Percentiles rank a stretch among this genome's conserved stretches.
These are phyloP conservation scores for Tachina grossa DNA, from an alignment of 2,888 invertebrate species.

Conservation along the genomic window DNA sequence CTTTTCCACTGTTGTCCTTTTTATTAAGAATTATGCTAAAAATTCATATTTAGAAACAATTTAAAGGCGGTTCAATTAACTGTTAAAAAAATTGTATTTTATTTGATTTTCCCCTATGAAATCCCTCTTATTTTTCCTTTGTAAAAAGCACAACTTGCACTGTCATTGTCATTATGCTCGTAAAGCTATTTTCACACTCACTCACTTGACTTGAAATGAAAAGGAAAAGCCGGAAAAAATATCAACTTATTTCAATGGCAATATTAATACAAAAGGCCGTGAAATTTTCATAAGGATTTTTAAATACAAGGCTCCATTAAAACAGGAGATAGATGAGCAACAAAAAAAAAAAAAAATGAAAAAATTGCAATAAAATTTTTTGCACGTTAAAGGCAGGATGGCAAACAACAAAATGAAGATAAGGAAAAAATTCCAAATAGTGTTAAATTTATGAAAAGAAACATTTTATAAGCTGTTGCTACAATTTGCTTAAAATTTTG, in stretches of 20 bases:
- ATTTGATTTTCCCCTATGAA: too few relatives aligned
- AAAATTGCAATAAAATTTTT: conserved; percentile 32
- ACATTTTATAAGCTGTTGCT: conserved; percentile 18
- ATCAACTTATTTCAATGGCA: conserved; percentile 59
- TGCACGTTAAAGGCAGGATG: conserved; percentile 12
- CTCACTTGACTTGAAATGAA: conserved; percentile 14
- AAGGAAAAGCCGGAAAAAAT: conserved; percentile 31
- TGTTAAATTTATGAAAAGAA: conserved; percentile 30
- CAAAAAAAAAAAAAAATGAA: background rate
- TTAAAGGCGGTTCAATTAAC: background rate
- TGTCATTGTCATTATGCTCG: conserved; percentile 55
- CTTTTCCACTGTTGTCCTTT: too few relatives aligned
- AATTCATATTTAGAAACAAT: too few relatives aligned
- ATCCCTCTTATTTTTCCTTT: too few relatives aligned
- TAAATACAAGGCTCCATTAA: conserved; percentile 43
- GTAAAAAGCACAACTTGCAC: too few relatives aligned
- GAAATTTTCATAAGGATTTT: conserved; percentile 61
- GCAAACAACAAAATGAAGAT: background rate
- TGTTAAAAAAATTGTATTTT: background rate
- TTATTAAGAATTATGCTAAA: too few relatives aligned
- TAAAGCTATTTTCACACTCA: conserved; percentile 47
- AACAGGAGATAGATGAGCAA: conserved; percentile 23
- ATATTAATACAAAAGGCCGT: conserved; percentile 59
- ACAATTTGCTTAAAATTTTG: conserved; percentile 38
- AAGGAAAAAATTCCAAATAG: background rate